A percentile compares a stretch with the other conserved stretches of the same genome.
Conservation (phyloP, 2,888 invertebrate species). For the Lomographa bimaculata region DNA sequence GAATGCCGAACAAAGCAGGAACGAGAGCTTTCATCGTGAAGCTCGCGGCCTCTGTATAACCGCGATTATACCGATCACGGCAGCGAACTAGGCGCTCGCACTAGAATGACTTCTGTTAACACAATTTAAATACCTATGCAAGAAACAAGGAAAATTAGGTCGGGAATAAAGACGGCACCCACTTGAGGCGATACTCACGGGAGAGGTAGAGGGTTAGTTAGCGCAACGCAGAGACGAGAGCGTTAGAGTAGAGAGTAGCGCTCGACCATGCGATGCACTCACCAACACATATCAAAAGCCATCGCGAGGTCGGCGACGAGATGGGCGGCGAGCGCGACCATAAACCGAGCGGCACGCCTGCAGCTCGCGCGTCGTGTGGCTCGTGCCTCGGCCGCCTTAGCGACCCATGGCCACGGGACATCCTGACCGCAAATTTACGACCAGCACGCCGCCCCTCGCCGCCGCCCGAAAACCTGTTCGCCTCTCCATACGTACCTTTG, state of each 20-base stretch:
- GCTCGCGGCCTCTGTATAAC: conserved; percentile 15
- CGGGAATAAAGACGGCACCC: conserved; percentile 26
- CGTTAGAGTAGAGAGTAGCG: conserved; percentile 44
- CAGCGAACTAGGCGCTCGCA: conserved; percentile 1
- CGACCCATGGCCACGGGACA: conserved; percentile 52
- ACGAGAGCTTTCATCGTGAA: conserved; percentile 18
- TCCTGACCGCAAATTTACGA: conserved; percentile 61
- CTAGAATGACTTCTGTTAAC: conserved; percentile 17
- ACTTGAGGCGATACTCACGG: conserved; percentile 46
- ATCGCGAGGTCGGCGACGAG: conserved; percentile 39
- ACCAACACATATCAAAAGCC: conserved; percentile 75
- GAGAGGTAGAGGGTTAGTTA: conserved; percentile 44
- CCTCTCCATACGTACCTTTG: conserved; percentile 84
- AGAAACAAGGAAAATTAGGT: conserved; percentile 35
- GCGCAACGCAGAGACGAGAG: conserved; percentile 36
- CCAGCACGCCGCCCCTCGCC: conserved; percentile 43
- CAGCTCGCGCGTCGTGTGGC: conserved; percentile 37
- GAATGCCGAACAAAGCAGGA: conserved; percentile 19
- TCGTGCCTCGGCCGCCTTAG: conserved; percentile 38
- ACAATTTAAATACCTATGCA: conserved; percentile 16
- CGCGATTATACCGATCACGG: conserved; percentile 14
- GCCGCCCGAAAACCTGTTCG: conserved; percentile 28
- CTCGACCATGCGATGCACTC: conserved; percentile 54
- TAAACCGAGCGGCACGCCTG: conserved; percentile 41
- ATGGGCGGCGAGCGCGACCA: conserved; percentile 24